These are phyloP conservation scores for Ostrea edulis DNA, from an alignment of 1,140 invertebrate species.

Conservation along the genomic window DNA sequence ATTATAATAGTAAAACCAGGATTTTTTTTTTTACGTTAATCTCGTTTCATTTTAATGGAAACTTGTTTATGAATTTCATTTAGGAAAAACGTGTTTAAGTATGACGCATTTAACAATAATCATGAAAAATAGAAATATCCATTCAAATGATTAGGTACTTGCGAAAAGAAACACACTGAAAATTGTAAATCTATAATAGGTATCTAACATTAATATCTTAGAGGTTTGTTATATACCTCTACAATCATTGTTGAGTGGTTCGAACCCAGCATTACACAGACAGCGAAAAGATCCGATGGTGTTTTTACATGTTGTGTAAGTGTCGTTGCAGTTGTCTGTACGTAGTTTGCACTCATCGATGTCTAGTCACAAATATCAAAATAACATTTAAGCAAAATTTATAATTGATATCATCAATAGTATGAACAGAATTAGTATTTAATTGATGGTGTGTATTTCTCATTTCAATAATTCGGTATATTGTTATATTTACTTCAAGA, in stretches of 20 bases:
- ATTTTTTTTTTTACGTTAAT: too few species aligned
- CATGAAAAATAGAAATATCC: too few species aligned
- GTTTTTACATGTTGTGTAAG: background rate
- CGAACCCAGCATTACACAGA: background rate
- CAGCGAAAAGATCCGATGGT: slow-evolving; percentile 4
- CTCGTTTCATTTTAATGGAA: too few species aligned
- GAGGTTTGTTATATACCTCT: background rate
- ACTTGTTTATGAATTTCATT: background rate
- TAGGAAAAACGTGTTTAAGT: background rate
- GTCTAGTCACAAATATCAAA: background rate
- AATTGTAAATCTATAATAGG: background rate
- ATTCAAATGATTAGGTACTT: too few species aligned
- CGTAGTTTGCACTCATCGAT: background rate
- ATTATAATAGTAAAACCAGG: too few species aligned
- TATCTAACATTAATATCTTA: background rate
- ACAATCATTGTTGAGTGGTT: background rate
- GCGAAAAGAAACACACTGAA: background rate
- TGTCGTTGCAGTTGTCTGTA: background rate
- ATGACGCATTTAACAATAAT: too few species aligned
- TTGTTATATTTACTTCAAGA: too few species aligned
- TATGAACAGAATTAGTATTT: too few species aligned
- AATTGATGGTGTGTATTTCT: too few species aligned
- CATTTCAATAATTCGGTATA: too few species aligned
- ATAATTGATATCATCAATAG: too few species aligned
- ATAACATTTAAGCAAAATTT: too few species aligned